Evolutionary conservation across 2,888 invertebrate genomes (phyloP), one percentile per base, ranked within the genome.

Genomic region (Hanleya hanleyi): DNA sequence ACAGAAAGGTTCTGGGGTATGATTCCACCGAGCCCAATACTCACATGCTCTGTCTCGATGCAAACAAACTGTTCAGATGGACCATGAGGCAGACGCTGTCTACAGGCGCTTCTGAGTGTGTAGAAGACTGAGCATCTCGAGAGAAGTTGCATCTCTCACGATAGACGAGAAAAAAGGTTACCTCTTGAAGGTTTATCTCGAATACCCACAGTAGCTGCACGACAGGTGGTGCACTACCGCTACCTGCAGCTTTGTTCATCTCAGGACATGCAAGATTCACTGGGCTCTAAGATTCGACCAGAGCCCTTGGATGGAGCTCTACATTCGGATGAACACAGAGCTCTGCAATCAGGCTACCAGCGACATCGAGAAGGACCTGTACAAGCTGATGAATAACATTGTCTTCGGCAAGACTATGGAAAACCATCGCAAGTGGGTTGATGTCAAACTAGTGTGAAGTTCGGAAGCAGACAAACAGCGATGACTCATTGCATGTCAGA

Each of bases 331-430:
- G 1, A 81, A 86, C 72, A 84, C 81, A 7, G 57, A 80, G n/a
- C 50, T 68, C 36, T 50, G 87, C 7, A 83, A 80, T 78, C 47
- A 78, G 18, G 87, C 77, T 77, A 84, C 76, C 70, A 86, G n/a
- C 3, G 4, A 7, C 7, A n/a, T 47, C 7, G 47, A 5, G 47
- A 47, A 47, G 47, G 7, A n/a, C n/a, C n/a, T n/a, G 1, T 61
- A 89, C 77, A 86, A 85, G 69, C 61, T 80, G 22, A 76, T 73
- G 86, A 64, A 83, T 76, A 78, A 91, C 75, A 72, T 81, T 7
- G 83, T 87, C 26, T 90, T 85, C 78, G 87, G 89, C 2, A 91
- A 91, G 82, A 88, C 88, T 0, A 90, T 91, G 85, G 90, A 91
- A 79, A 91, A 91, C 82, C 87, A 89, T 15, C 76, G 87, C 26